Evolutionary conservation across 1,140 invertebrate genomes (phyloP).

Genomic region (Melanaphis sacchari): DNA sequence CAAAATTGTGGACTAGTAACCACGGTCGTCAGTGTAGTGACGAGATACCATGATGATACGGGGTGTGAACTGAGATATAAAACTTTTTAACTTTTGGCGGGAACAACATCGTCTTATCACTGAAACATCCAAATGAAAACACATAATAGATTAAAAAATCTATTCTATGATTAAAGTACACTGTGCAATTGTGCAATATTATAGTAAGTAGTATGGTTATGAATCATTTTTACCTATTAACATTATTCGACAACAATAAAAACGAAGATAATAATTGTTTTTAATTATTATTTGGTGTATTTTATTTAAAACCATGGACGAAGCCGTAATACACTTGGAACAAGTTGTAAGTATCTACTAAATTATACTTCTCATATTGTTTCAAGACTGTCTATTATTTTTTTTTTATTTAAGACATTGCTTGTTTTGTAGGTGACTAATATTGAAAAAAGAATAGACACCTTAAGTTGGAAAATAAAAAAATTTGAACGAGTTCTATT

Average conservation of each 20-base stretch:
- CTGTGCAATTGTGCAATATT: too few species aligned
- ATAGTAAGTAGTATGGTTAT: too few species aligned
- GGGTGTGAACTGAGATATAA: background rate
- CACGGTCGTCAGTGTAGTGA: background rate
- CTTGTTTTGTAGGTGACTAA: background rate
- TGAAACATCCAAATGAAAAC: background rate
- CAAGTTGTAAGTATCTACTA: background rate
- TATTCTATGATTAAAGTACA: background rate
- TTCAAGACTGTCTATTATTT: background rate
- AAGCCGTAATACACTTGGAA: constrained; percentile 15
- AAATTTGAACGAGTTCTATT: constrained; percentile 22
- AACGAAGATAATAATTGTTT: background rate
- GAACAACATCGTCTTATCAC: background rate
- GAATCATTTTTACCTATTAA: background rate
- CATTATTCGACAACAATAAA: background rate
- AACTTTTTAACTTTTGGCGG: background rate
- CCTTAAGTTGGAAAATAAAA: constrained; percentile 44
- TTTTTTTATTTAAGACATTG: too few species aligned
- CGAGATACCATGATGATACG: background rate
- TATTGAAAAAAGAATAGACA: constrained; percentile 44
- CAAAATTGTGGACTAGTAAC: background rate
- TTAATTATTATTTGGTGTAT: constrained; percentile 1
- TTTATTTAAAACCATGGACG: constrained; percentile 20
- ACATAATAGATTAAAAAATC: too few species aligned
- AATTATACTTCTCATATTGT: too few species aligned